Percentiles rank a stretch among this genome's conserved stretches.
These are phyloP conservation scores for Blera fallax DNA, from an alignment of 2,888 invertebrate genomes.

Conservation along the genomic window DNA sequence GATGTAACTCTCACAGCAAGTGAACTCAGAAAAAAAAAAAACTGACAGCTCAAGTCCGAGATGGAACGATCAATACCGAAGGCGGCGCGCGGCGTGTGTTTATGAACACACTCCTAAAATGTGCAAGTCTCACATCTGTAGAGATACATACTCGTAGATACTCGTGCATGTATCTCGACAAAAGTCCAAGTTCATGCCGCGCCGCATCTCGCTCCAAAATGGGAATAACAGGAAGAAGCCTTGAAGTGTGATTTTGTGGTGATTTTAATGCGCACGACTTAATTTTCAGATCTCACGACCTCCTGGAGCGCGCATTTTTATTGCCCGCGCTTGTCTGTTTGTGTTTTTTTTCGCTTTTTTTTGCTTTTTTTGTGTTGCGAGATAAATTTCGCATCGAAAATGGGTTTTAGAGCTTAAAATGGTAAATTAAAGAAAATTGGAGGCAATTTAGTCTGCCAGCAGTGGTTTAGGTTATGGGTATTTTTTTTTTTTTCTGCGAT, in stretches of 20 bases:
- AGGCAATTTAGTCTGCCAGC: slow-evolving; percentile 27
- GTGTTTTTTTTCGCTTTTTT: no score
- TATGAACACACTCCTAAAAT: slow-evolving; percentile 21
- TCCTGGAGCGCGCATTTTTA: slow-evolving; percentile 9
- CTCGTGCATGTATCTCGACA: background rate
- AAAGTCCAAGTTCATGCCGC: slow-evolving; percentile 9
- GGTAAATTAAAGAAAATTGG: slow-evolving; percentile 52
- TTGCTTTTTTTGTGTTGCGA: background rate
- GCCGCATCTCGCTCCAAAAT: slow-evolving; percentile 43
- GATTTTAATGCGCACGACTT: slow-evolving; percentile 63
- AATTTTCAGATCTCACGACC: slow-evolving; percentile 57
- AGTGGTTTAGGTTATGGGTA: background rate
- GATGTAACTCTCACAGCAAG: slow-evolving; percentile 26
- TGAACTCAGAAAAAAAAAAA: background rate
- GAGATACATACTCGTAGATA: background rate
- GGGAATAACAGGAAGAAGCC: slow-evolving; percentile 56
- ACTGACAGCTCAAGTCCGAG: background rate
- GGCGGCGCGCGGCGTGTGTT: slow-evolving; percentile 15
- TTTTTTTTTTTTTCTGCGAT: background rate
- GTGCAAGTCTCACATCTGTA: background rate
- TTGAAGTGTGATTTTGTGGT: slow-evolving; percentile 60
- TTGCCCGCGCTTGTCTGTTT: background rate
- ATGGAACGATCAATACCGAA: background rate
- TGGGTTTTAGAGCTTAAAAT: slow-evolving; percentile 24
- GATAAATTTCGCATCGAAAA: slow-evolving; percentile 22